A percentile compares a stretch with the other conserved stretches of the same genome.
Evolutionary conservation across 1,140 invertebrate genomes (phyloP).

Genomic region (roundworm (Caenorhabditis elegans)): WBcel235 BX284603.4:5530501-5531000

Average conservation of each 20-base stretch:
- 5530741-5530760: constrained; percentile 76
- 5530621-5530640: too few species aligned
- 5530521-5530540: constrained; percentile 60
- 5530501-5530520: constrained; percentile 62
- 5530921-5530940: constrained; percentile 55
- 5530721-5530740: neutral
- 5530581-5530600: constrained; percentile 35
- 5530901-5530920: constrained; percentile 56
- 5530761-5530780: constrained; percentile 78
- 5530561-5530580: constrained; percentile 54
- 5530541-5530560: constrained; percentile 60
- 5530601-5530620: too few species aligned
- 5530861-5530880: constrained; percentile 56
- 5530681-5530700: too few species aligned
- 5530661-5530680: too few species aligned
- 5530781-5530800: constrained; percentile 80
- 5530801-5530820: constrained; percentile 88
- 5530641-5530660: too few species aligned
- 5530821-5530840: constrained; percentile 86
- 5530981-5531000: constrained; percentile 55
- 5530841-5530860: constrained; percentile 55
- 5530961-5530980: constrained; percentile 59
- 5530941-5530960: constrained; percentile 55
- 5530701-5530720: too few species aligned
- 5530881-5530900: constrained; percentile 61